Percentiles rank a stretch among this genome's conserved stretches.
Conservation (phyloP, 2,113 vertebrate genomes). For the Crocuta crocuta region DNA sequence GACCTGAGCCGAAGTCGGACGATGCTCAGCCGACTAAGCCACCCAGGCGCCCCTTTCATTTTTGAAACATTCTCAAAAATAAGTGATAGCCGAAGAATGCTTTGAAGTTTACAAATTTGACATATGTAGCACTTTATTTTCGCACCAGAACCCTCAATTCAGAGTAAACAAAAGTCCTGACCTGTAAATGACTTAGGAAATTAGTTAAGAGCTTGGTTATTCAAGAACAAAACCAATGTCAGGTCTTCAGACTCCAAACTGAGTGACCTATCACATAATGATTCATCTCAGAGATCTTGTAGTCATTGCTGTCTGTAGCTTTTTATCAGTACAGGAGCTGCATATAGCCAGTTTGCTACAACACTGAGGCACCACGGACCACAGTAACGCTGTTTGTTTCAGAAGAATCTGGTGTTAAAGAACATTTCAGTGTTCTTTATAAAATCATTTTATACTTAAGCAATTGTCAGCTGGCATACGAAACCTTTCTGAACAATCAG, state of each 20-base stretch:
- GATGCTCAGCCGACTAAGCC: no score
- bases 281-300: background rate
- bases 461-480: constrained; percentile 39
- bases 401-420: background rate
- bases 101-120: background rate
- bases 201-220: background rate
- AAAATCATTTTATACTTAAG: constrained; percentile 35
- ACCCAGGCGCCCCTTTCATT: background rate
- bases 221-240: background rate
- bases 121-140: background rate
- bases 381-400: background rate
- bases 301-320: background rate
- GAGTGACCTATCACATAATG: background rate
- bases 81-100: background rate
- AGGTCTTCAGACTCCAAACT: background rate
- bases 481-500: constrained; percentile 51
- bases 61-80: background rate
- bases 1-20: no score
- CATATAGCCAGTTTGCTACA: background rate
- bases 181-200: background rate
- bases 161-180: background rate
- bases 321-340: background rate
- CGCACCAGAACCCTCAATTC: background rate
- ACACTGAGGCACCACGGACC: accelerated
- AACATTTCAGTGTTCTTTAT: background rate